Conservation (phyloP, 2,888 invertebrate genomes). For the Mycalesis mineus region DNA sequence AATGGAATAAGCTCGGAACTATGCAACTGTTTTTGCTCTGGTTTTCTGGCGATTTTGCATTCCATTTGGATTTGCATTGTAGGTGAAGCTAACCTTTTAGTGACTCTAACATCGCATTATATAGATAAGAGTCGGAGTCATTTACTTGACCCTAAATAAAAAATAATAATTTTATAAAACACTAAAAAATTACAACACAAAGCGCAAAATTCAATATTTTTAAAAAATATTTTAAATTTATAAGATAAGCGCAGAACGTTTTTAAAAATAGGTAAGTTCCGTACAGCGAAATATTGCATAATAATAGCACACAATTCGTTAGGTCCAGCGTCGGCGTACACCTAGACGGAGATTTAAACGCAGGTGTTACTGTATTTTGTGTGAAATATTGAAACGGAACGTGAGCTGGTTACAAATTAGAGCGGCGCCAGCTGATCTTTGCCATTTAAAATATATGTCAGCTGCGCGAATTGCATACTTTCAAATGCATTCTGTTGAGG, state of each 20-base stretch:
- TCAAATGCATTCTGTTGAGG: neutral
- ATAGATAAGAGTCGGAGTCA: too few species aligned
- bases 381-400: constrained; percentile 60
- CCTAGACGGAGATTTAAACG: constrained; percentile 49
- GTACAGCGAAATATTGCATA: constrained; percentile 30
- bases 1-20: too few species aligned
- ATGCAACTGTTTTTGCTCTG: too few species aligned
- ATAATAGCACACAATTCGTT: constrained; percentile 32
- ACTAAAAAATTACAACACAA: neutral
- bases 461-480: constrained; percentile 11
- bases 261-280: constrained; percentile 27
- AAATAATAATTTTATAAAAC: too few species aligned
- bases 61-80: too few species aligned
- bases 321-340: constrained; percentile 37
- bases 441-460: constrained; percentile 36
- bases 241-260: constrained; percentile 11
- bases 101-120: too few species aligned
- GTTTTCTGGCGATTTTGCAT: too few species aligned
- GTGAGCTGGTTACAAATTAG: constrained; percentile 54
- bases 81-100: too few species aligned
- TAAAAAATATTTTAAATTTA: too few species aligned
- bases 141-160: too few species aligned
- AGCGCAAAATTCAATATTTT: too few species aligned
- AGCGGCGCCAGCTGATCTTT: constrained; percentile 51
- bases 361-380: constrained; percentile 60